Evolutionary conservation across 2,113 vertebrate genomes (phyloP).

Genomic region (Progne subis): DNA sequence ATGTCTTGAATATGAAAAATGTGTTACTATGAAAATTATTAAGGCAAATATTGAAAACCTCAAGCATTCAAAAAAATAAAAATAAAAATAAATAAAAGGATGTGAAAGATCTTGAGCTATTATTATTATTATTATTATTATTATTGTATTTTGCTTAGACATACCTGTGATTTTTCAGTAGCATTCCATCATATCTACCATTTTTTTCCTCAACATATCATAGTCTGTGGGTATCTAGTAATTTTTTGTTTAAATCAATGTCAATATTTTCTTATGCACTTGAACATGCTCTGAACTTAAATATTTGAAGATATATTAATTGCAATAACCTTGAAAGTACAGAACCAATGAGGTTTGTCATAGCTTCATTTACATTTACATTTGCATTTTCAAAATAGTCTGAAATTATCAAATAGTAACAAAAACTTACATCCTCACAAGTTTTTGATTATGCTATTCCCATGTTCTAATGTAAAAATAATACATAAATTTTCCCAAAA

Average conservation of each 20-base stretch:
- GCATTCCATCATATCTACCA: neutral
- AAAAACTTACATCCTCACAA: neutral
- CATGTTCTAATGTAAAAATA: neutral
- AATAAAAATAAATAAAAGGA: neutral
- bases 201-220: neutral
- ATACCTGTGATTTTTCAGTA: neutral
- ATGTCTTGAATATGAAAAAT: neutral
- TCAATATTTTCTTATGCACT: neutral
- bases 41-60: neutral
- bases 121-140: neutral
- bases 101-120: neutral
- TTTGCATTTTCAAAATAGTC: neutral
- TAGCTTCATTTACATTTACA: neutral
- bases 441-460: neutral
- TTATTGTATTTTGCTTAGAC: neutral
- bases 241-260: neutral
- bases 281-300: neutral
- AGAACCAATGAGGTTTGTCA: neutral
- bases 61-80: neutral
- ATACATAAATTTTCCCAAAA: neutral
- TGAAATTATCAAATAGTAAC: neutral
- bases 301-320: neutral
- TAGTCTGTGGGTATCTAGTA: neutral
- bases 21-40: neutral
- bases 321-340: neutral